Evolutionary conservation across 2,888 invertebrate species (phyloP).

Genomic region (Caradrina clavipalpis): DNA sequence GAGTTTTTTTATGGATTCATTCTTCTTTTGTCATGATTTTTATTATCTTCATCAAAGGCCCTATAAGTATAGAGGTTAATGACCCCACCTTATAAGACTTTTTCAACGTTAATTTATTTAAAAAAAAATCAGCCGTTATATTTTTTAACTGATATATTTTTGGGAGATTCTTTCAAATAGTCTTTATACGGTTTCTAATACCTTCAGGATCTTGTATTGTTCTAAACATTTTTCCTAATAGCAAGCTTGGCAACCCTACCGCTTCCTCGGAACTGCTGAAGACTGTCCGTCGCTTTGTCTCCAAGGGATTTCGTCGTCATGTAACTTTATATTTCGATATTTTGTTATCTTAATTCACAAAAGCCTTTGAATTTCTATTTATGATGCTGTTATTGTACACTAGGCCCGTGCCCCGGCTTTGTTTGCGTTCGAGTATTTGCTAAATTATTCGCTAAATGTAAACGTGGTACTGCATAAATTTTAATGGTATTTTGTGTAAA

Average conservation of each 20-base stretch:
- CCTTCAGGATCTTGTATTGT: constrained; percentile 7
- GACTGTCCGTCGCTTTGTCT: constrained; percentile 64
- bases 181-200: background rate
- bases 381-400: constrained; percentile 49
- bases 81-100: background rate
- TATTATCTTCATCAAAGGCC: constrained; percentile 6
- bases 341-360: constrained; percentile 66
- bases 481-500: constrained; percentile 51
- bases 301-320: constrained; percentile 61
- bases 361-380: constrained; percentile 63
- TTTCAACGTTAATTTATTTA: too few species aligned
- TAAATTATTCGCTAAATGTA: constrained; percentile 45
- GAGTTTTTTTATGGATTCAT: constrained; percentile 15
- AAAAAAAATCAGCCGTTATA: background rate
- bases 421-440: constrained; percentile 41
- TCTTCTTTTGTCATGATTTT: constrained; percentile 13
- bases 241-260: constrained; percentile 43
- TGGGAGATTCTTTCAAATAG: too few species aligned
- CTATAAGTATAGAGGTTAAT: background rate
- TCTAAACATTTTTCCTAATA: background rate
- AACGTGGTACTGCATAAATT: constrained; percentile 51
- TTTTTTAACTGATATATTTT: background rate
- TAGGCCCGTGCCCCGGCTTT: constrained; percentile 28
- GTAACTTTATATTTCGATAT: constrained; percentile 67
- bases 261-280: constrained; percentile 31